Evolutionary conservation across 1,140 invertebrate genomes (phyloP).

Genomic region (Drosophila ogumai): DNA sequence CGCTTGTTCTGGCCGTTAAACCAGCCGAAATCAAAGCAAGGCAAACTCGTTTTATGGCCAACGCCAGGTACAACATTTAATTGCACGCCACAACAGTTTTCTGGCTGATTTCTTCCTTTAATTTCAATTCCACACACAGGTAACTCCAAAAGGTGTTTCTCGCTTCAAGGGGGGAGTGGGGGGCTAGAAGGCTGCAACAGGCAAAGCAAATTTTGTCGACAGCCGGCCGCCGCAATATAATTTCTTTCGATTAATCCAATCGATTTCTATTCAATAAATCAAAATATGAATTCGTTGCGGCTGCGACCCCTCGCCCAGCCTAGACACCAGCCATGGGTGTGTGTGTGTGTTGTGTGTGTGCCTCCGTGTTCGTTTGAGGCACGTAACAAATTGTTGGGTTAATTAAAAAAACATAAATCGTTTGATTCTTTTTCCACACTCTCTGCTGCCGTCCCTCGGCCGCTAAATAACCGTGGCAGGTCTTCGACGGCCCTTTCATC

Average conservation of each 20-base stretch:
- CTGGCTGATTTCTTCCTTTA: constrained; percentile 66
- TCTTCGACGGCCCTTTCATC: constrained; percentile 71
- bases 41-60: constrained; percentile 43
- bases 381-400: constrained; percentile 84
- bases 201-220: constrained; percentile 64
- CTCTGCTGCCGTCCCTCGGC: constrained; percentile 9
- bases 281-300: constrained; percentile 82
- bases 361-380: constrained; percentile 71
- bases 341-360: constrained; percentile 34
- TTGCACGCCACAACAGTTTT: constrained; percentile 70
- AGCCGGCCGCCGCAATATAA: constrained; percentile 72
- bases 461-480: constrained; percentile 59
- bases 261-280: constrained; percentile 84
- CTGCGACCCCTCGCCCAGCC: constrained; percentile 52
- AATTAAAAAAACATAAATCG: constrained; percentile 85
- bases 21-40: constrained; percentile 33
- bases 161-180: constrained; percentile 7
- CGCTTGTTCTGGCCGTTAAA: constrained; percentile 21
- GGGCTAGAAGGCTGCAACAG: constrained; percentile 41
- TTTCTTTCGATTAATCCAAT: constrained; percentile 84
- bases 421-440: constrained; percentile 69
- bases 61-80: constrained; percentile 57
- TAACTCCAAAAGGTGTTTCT: constrained; percentile 19
- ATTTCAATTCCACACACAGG: constrained; percentile 65
- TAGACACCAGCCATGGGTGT: constrained; percentile 28